Evolutionary conservation across 2,113 vertebrate genomes (phyloP).

Genomic region (Ceuthmochares aereus): DNA sequence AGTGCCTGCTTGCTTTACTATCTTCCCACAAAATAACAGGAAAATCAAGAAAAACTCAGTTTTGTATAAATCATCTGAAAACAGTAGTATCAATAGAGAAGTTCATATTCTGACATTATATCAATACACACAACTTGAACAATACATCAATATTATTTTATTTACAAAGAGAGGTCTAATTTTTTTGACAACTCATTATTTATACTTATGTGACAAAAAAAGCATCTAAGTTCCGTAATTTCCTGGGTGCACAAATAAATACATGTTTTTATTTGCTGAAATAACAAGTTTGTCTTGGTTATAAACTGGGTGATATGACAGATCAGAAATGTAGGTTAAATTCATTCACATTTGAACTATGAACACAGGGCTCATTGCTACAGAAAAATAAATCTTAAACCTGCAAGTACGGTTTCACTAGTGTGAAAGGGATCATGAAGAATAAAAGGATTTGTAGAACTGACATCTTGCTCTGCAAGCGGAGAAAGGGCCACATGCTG

Average conservation of each 20-base stretch:
- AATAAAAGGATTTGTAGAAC: not conserved
- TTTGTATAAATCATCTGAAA: not conserved
- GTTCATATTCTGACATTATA: not conserved
- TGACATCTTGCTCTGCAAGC: not conserved
- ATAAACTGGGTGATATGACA: not conserved
- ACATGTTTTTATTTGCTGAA: not conserved
- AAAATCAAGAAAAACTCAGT: not conserved
- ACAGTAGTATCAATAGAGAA: not conserved
- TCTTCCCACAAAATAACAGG: not conserved
- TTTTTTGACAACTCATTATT: conserved; percentile 7
- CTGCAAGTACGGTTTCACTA: not conserved
- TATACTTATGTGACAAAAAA: not conserved
- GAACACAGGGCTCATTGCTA: not conserved
- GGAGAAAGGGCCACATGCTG: not conserved
- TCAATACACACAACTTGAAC: not conserved
- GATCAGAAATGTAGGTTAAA: not conserved
- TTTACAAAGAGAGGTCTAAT: conserved; percentile 1
- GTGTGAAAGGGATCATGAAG: not conserved
- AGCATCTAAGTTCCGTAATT: not conserved
- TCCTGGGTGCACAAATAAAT: not conserved
- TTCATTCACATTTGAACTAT: not conserved
- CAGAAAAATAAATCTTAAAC: not conserved
- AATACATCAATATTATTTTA: not conserved
- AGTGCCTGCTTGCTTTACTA: not conserved
- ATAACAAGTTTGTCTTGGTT: not conserved